A percentile compares a stretch with the other conserved stretches of the same genome.
Evolutionary conservation across 2,888 invertebrate species (phyloP).

Genomic region (Sinohyriopsis cumingii): DNA sequence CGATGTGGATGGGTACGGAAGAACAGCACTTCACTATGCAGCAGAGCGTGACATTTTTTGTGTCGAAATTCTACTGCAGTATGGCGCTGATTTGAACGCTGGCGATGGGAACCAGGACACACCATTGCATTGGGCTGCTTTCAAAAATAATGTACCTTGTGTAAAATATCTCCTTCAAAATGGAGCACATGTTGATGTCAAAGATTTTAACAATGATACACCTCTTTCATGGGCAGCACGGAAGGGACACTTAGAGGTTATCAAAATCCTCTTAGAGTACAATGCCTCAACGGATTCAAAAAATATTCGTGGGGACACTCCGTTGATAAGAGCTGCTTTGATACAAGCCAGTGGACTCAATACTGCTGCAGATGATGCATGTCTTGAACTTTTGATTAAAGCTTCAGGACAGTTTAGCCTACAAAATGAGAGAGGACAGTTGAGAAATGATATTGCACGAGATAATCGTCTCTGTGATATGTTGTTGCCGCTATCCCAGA

Average conservation of each 20-base stretch:
- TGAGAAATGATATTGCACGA: conserved; percentile 44
- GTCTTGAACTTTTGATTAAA: conserved; percentile 62
- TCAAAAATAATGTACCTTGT: conserved; percentile 64
- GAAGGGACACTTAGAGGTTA: conserved; percentile 64
- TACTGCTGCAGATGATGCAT: conserved; percentile 60
- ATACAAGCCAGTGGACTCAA: conserved; percentile 65
- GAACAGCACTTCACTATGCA: conserved; percentile 69
- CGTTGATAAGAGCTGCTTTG: conserved; percentile 56
- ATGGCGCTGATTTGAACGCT: conserved; percentile 62
- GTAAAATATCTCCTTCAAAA: conserved; percentile 59
- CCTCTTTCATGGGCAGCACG: conserved; percentile 69
- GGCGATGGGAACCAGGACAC: conserved; percentile 66
- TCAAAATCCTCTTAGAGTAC: conserved; percentile 65
- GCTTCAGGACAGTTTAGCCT: conserved; percentile 64
- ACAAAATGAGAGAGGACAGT: conserved; percentile 45
- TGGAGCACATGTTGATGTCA: conserved; percentile 62
- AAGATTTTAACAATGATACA: conserved; percentile 67
- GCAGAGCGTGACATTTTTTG: conserved; percentile 66
- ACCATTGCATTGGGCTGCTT: conserved; percentile 71
- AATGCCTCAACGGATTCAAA: conserved; percentile 60
- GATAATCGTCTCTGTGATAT: conserved; percentile 62
- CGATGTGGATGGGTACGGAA: conserved; percentile 67
- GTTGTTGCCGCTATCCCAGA: conserved; percentile 47
- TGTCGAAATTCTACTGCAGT: conserved; percentile 59
- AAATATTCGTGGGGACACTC: conserved; percentile 61